These are phyloP conservation scores for Gymnorhina tibicen DNA, from an alignment of 2,113 vertebrate genomes.

Conservation along the genomic window DNA sequence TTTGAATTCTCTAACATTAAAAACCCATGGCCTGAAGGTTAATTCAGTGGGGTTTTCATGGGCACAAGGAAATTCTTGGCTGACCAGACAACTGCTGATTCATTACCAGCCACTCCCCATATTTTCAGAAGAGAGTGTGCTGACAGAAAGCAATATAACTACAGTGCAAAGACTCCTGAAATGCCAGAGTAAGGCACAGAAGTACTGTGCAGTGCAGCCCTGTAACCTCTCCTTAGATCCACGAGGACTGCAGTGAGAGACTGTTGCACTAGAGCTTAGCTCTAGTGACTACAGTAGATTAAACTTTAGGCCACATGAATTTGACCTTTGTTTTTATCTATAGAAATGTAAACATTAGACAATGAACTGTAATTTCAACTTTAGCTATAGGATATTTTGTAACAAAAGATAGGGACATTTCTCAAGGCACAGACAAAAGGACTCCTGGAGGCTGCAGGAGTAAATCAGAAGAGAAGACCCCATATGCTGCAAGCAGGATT, in stretches of 20 bases:
- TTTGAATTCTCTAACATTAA: not conserved
- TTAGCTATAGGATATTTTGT: not conserved
- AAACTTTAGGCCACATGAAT: not conserved
- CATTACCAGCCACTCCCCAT: not conserved
- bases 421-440: not conserved
- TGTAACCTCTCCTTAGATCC: not conserved
- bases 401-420: not conserved
- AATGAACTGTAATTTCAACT: not conserved
- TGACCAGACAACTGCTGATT: not conserved
- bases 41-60: not conserved
- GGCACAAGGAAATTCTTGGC: not conserved
- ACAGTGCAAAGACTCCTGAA: not conserved
- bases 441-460: not conserved
- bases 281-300: not conserved
- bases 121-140: not conserved
- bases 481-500: not conserved
- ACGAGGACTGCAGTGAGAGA: not conserved
- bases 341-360: not conserved
- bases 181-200: not conserved
- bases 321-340: not conserved
- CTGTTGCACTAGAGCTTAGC: not conserved
- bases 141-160: not conserved
- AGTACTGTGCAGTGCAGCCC: not conserved
- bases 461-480: not conserved
- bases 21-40: not conserved